phyloP scores from a whole-genome alignment of 2,797 vertebrate genomes.

The Choloepus didactylus region DNA sequence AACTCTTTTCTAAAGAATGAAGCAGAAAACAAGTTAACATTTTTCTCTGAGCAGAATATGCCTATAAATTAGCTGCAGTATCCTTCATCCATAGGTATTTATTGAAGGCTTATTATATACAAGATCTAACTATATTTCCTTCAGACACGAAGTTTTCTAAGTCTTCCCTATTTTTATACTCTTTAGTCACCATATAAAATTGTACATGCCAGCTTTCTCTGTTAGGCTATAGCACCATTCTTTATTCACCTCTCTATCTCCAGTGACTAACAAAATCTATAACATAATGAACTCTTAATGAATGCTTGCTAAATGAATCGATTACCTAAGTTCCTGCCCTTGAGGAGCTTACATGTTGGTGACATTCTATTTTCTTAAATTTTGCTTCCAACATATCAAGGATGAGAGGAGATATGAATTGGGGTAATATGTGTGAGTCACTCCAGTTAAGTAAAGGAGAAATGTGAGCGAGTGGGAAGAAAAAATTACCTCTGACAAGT shows the following conservation, averaged over 20 bases:
- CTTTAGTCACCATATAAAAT: background rate
- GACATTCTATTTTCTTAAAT: constrained; percentile 51
- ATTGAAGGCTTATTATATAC: background rate
- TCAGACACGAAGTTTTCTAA: background rate
- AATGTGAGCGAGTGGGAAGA: background rate
- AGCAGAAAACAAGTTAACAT: constrained; percentile 24
- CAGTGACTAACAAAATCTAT: constrained; percentile 46
- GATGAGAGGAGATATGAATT: constrained; percentile 27
- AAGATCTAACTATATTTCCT: constrained; percentile 49
- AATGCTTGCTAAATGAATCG: background rate
- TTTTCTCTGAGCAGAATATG: constrained; percentile 51
- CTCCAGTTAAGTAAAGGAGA: constrained; percentile 4
- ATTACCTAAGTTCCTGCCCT: background rate
- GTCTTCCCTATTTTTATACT: background rate
- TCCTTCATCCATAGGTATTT: background rate
- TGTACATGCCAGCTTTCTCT: background rate
- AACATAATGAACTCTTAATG: background rate
- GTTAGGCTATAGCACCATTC: background rate
- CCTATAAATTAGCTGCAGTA: background rate
- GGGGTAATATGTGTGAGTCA: background rate
- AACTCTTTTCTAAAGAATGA: constrained; percentile 37
- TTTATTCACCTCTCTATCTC: background rate
- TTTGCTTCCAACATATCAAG: constrained; percentile 2
- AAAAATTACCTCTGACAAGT: background rate
- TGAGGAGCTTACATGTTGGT: background rate